Evolutionary conservation across 2,113 vertebrate species (phyloP), one percentile per base, ranked within the genome.

Genomic region (Platysteira castanea): DNA sequence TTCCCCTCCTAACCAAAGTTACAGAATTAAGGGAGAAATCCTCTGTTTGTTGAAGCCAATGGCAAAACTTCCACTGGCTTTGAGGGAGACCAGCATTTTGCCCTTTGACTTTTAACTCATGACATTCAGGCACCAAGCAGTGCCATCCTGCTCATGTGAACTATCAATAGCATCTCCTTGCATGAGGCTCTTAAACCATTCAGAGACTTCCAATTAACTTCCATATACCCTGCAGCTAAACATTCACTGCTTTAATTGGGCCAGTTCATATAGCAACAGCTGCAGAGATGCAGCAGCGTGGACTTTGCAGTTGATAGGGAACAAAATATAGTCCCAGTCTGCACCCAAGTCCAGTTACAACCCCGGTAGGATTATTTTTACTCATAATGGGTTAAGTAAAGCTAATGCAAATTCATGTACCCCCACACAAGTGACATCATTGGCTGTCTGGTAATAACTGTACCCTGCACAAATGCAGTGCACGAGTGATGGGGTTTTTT

Each of bases 51-150:
- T 54, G 30, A 69, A 57, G 28, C 47, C 31, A 65, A 64, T 10
- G 15, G 76, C 50, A 69, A 64, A 79, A 65, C 33, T 35, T 50
- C 13, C 46, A 31, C 53, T 46, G 49, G 35, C 63, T 88, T 79
- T 69, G 50, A 90, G 28, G n/a, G 15, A 83, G 23, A 78, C 17
- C 30, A 63, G 6, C 0, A 0, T 42, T 90, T 83, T 87, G 86
- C 87, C 63, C 94, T 93, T 82, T 83, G 90, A 82, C 71, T 96
- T 96, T 85, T 74, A 90, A 88, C 67, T 95, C 5, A 1, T 90
- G 93, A 80, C 87, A 67, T 84, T 83, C 85, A 83, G 91, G 69
- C 87, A 95, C 56, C 42, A 59, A 83, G 47, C 3, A 84, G 88
- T n/a, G 63, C 84, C 50, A 37, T 53, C 79, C 37, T 74, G 54